Base-by-base conservation (phyloP, 2,888 invertebrate genomes). In the Resseliella maxima region DNA sequence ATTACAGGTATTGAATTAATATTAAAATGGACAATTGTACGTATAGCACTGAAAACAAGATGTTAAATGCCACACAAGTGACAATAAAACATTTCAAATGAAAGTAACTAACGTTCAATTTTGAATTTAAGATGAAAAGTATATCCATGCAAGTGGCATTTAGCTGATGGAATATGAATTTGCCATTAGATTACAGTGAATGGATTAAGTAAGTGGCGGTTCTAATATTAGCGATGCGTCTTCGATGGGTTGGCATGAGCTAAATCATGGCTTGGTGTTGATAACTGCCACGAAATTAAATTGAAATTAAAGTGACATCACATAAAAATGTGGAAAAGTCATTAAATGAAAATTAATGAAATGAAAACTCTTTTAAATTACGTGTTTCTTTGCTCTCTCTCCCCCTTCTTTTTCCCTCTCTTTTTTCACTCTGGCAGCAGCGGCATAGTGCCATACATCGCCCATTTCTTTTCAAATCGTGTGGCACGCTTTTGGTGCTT, bases 271-370 rank as follows among this genome's bases (percentile, higher is more conserved):
- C 46, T 8, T 18, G 18, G 46, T 24, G 24, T 24, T 59, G 59
- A 59, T 24, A 24, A 59, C 5, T 59, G 59, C n/a, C 59, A 59
- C 59, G 59, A 72, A 72, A 72, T 72, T 72, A 72, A 31, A 72
- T 72, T 72, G 27, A 72, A 72, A 35, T 72, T 72, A 72, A 72
- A 72, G 72, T 35, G 72, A 72, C 72, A 59, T 59, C 59, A 72
- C 72, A 72, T 72, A 72, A 72, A 72, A 72, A 31, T 72, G 72
- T 72, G 72, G 72, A 72, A 72, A 72, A 72, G 35, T 72, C 72
- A 72, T 59, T 59, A 59, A 59, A 59, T 24, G 59, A 59, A 59
- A 59, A 59, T 59, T 59, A 59, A 59, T 59, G 59, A 59, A 59
- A 72, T 72, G 72, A 72, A 72, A 72, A 72, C 72, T 72, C 72